phyloP scores from a whole-genome alignment of 2,797 vertebrate species.

The Gallinago stenura region DNA sequence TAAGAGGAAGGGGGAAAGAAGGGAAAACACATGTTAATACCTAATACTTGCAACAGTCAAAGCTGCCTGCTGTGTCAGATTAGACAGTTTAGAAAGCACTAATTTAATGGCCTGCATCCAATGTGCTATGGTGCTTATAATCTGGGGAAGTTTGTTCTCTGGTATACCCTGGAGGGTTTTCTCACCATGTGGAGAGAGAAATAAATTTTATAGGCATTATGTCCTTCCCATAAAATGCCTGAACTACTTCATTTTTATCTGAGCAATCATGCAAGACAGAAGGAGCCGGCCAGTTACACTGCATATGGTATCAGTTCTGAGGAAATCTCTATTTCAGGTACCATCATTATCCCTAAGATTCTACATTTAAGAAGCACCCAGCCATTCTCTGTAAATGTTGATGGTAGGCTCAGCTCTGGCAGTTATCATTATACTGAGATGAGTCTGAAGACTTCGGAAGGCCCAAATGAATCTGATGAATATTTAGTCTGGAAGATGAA shows the following conservation, averaged over 20 bases:
- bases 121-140: background rate
- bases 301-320: slow-evolving; percentile 1
- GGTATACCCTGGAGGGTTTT: slow-evolving; percentile 12
- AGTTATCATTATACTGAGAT: background rate
- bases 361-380: slow-evolving; percentile 33
- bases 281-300: background rate
- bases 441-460: slow-evolving; percentile 15
- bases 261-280: slow-evolving; percentile 57
- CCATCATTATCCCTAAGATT: background rate
- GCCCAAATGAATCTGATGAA: slow-evolving; percentile 42
- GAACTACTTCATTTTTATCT: slow-evolving; percentile 64
- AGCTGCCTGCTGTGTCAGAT: background rate
- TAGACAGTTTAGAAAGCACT: slow-evolving; percentile 43
- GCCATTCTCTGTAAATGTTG: slow-evolving; percentile 52
- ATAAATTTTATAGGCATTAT: slow-evolving; percentile 66
- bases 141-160: slow-evolving; percentile 37
- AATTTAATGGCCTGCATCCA: slow-evolving; percentile 65
- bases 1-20: background rate
- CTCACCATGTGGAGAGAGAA: background rate
- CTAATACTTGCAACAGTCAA: slow-evolving; percentile 5
- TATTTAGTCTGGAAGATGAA: slow-evolving; percentile 48
- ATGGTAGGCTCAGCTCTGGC: slow-evolving; percentile 15
- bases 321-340: slow-evolving; percentile 44
- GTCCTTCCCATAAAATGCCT: slow-evolving; percentile 58
- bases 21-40: background rate